Conservation (phyloP, 1,140 invertebrate genomes). For the Gonioctena quinquepunctata region DNA sequence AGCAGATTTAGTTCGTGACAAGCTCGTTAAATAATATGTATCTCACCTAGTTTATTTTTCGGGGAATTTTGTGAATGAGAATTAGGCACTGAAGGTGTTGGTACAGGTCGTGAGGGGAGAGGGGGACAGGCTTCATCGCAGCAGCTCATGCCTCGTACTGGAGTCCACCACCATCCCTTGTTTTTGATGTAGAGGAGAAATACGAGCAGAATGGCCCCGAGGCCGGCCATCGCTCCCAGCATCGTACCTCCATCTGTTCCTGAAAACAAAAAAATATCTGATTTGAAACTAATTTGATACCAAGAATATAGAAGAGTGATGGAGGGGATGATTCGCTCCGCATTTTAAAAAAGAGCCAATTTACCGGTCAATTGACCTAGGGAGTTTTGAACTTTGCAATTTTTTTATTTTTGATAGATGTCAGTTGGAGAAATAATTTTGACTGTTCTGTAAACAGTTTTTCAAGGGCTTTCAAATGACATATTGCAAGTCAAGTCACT, state of each 20-base stretch:
- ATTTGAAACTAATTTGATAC: background rate
- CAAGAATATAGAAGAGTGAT: background rate
- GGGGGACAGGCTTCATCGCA: conserved; percentile 62
- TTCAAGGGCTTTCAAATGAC: no score
- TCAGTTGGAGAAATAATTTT: no score
- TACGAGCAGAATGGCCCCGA: conserved; percentile 74
- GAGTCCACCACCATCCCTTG: conserved; percentile 73
- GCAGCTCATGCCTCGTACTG: conserved; percentile 59
- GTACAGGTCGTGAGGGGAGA: conserved; percentile 56
- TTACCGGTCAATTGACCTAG: no score
- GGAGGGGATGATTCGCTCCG: background rate
- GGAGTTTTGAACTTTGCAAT: no score
- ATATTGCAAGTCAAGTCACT: no score
- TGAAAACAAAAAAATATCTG: conserved; percentile 54
- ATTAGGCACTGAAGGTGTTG: conserved; percentile 56
- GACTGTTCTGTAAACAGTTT: no score
- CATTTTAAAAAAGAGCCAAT: no score
- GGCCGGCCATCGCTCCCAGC: conserved; percentile 74
- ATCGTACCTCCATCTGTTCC: conserved; percentile 78
- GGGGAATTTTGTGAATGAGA: conserved; percentile 25
- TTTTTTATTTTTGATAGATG: no score
- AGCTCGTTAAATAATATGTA: no score
- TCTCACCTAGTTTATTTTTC: conserved; percentile 49
- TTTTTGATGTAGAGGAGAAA: conserved; percentile 81
- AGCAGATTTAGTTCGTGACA: no score